Evolutionary conservation across 2,888 invertebrate genomes (phyloP).

Genomic region (Eulithis testata): DNA sequence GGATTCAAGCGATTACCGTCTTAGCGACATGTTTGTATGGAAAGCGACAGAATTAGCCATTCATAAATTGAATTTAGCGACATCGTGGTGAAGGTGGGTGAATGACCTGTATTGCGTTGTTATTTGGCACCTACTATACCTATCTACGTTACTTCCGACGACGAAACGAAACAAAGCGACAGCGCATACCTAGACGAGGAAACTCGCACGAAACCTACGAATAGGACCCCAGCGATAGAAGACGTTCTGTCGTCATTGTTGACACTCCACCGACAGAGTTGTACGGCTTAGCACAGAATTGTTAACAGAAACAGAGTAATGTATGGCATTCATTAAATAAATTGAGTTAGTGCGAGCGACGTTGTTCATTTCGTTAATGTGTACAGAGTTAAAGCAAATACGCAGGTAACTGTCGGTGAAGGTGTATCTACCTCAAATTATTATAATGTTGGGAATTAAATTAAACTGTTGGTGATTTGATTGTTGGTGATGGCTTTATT

Average conservation of each 20-base stretch:
- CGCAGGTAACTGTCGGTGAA: slow-evolving; percentile 41
- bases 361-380: slow-evolving; percentile 79
- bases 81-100: no score
- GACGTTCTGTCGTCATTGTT: slow-evolving; percentile 55
- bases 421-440: slow-evolving; percentile 37
- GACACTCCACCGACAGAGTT: slow-evolving; percentile 70
- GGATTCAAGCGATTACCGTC: no score
- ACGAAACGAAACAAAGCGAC: not conserved
- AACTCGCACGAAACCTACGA: not conserved
- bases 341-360: slow-evolving; percentile 73
- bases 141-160: not conserved
- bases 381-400: slow-evolving; percentile 74
- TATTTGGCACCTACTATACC: no score
- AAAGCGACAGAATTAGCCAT: no score
- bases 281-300: slow-evolving; percentile 68
- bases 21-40: no score
- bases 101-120: no score
- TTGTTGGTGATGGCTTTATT: not conserved
- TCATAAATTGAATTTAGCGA: no score
- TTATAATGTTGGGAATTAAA: slow-evolving; percentile 38
- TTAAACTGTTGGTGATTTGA: slow-evolving; percentile 11
- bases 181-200: not conserved
- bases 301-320: slow-evolving; percentile 76
- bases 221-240: slow-evolving; percentile 6
- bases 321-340: slow-evolving; percentile 82